Conservation (phyloP, 1,140 invertebrate genomes). For the Drosophila novamexicana region DNA sequence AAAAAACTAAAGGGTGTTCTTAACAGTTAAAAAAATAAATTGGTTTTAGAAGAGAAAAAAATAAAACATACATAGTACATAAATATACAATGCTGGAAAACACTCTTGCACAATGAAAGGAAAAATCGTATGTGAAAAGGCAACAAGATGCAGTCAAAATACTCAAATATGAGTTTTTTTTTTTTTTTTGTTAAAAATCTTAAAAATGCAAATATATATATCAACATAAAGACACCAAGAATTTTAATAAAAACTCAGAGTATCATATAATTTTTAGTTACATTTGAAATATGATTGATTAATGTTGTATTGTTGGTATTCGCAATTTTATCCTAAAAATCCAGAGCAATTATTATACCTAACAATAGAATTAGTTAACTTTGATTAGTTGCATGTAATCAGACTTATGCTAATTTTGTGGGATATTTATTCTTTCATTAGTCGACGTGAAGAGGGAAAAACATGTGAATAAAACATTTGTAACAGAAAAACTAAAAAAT, state of each 20-base stretch:
- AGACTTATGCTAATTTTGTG: slow-evolving; percentile 38
- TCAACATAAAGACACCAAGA: slow-evolving; percentile 52
- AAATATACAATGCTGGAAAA: slow-evolving; percentile 1
- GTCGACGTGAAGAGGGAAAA: neutral
- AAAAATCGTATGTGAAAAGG: slow-evolving; percentile 3
- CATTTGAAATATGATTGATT: slow-evolving; percentile 49
- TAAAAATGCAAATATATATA: slow-evolving; percentile 17
- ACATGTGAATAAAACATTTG: neutral
- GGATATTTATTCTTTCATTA: slow-evolving; percentile 6
- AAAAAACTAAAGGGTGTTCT: neutral
- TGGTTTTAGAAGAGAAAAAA: neutral
- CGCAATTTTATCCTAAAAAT: slow-evolving; percentile 46
- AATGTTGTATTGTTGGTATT: slow-evolving; percentile 36
- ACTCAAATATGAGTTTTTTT: slow-evolving; percentile 13
- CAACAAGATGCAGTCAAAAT: slow-evolving; percentile 38
- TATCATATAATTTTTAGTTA: slow-evolving; percentile 52
- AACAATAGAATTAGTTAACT: slow-evolving; percentile 56
- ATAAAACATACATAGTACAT: slow-evolving; percentile 4
- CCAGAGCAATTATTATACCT: slow-evolving; percentile 58
- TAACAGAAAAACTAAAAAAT: slow-evolving; percentile 1
- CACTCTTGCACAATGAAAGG: slow-evolving; percentile 15
- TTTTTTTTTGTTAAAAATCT: neutral
- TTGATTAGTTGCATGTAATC: slow-evolving; percentile 30
- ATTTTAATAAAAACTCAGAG: slow-evolving; percentile 37
- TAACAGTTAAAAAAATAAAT: neutral